Conservation (phyloP, 2,797 vertebrate genomes). For the Chelonia mydas region DNA sequence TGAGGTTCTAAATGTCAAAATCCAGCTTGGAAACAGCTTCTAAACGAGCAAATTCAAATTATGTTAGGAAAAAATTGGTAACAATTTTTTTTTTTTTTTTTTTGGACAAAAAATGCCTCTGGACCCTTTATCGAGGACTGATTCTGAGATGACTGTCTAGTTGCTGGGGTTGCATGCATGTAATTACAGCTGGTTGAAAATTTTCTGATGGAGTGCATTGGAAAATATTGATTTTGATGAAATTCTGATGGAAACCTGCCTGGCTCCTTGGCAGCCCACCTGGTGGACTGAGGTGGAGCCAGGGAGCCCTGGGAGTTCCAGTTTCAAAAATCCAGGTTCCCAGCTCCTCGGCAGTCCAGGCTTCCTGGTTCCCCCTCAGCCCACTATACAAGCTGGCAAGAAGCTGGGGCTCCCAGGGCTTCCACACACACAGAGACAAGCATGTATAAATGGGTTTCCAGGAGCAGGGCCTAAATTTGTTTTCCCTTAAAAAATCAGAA, state of each 20-base stretch:
- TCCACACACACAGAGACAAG: not conserved
- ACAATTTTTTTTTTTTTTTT: no score
- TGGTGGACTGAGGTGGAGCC: not conserved
- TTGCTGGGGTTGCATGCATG: not conserved
- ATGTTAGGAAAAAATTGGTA: no score
- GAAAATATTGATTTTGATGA: not conserved
- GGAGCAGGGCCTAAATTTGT: not conserved
- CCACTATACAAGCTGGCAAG: not conserved
- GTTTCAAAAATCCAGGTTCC: not conserved
- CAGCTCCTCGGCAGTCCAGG: not conserved
- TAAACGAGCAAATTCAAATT: no score
- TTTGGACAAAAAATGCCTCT: not conserved
- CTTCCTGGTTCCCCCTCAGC: not conserved
- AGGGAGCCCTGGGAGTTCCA: not conserved
- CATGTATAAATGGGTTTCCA: not conserved
- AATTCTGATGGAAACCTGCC: rapidly evolving
- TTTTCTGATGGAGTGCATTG: not conserved
- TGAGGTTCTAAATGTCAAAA: no score
- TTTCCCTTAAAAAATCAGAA: not conserved
- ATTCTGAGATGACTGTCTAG: not conserved
- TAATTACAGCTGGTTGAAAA: not conserved
- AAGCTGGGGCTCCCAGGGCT: not conserved
- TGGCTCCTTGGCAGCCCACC: not conserved
- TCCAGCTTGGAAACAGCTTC: no score
- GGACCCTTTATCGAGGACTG: not conserved